Evolutionary conservation across 2,888 invertebrate genomes (phyloP).

Genomic region (Zonitis immaculata): DNA sequence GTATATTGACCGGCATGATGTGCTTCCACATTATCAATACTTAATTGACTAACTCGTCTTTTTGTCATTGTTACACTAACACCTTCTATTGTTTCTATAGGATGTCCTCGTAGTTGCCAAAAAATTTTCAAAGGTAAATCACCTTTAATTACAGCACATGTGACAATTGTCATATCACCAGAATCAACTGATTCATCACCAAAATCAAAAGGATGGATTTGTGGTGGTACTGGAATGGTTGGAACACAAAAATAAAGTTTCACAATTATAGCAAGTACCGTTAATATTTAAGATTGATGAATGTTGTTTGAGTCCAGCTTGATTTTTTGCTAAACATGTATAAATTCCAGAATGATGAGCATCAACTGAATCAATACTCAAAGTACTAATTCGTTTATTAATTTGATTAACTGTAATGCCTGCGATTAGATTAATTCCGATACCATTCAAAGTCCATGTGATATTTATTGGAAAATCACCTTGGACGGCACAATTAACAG

Average conservation of each 20-base stretch:
- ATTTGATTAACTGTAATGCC: conserved; percentile 55
- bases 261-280: conserved; percentile 49
- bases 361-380: conserved; percentile 57
- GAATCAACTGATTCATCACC: conserved; percentile 61
- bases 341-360: conserved; percentile 60
- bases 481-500: conserved; percentile 60
- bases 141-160: conserved; percentile 69
- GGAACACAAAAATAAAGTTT: conserved; percentile 1
- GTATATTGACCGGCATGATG: conserved; percentile 60
- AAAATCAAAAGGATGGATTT: conserved; percentile 73
- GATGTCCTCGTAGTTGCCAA: conserved; percentile 60
- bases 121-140: conserved; percentile 72
- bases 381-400: conserved; percentile 57
- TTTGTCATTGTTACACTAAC: conserved; percentile 55
- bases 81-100: conserved; percentile 51
- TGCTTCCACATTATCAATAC: conserved; percentile 59
- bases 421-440: conserved; percentile 48
- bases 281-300: conserved; percentile 62
- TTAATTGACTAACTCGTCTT: conserved; percentile 59
- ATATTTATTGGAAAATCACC: conserved; percentile 75
- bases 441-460: conserved; percentile 61
- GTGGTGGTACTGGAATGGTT: conserved; percentile 62
- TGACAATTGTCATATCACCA: conserved; percentile 39
- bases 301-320: conserved; percentile 58
- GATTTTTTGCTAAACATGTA: conserved; percentile 59